phyloP scores from a whole-genome alignment of 2,888 invertebrate species.

The Noctuana brunneofusca region DNA sequence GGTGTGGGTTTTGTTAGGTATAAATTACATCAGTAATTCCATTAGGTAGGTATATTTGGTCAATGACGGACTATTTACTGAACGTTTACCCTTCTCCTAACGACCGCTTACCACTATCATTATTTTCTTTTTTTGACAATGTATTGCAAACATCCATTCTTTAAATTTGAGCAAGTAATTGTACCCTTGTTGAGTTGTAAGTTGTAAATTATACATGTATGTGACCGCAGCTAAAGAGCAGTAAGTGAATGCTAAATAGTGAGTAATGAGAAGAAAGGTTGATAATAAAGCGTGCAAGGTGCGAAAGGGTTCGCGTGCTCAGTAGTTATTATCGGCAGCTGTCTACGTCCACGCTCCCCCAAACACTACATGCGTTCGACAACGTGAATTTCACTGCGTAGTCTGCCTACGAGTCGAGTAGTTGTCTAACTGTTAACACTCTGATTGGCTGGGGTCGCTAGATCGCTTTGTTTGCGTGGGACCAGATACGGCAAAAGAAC shows the following conservation, averaged over 20 bases:
- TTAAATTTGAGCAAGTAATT: slow-evolving; percentile 13
- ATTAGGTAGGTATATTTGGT: too few species aligned
- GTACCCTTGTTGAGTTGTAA: slow-evolving; percentile 25
- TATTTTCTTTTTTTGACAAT: neutral
- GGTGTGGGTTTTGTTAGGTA: too few species aligned
- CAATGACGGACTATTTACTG: too few species aligned
- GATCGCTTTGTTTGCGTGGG: neutral
- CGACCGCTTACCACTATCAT: neutral
- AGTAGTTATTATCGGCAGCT: slow-evolving; percentile 77
- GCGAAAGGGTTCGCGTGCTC: slow-evolving; percentile 76
- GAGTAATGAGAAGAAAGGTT: slow-evolving; percentile 31
- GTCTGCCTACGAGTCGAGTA: slow-evolving; percentile 41
- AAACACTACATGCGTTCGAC: slow-evolving; percentile 66
- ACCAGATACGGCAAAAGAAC: neutral
- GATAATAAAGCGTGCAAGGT: slow-evolving; percentile 60
- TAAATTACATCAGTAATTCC: too few species aligned
- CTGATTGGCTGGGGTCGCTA: slow-evolving; percentile 35
- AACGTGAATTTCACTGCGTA: slow-evolving; percentile 61
- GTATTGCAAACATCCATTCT: neutral
- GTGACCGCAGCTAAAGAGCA: slow-evolving; percentile 22
- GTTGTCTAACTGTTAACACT: slow-evolving; percentile 61
- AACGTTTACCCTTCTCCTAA: neutral
- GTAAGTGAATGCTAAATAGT: slow-evolving; percentile 29
- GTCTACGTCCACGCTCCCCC: slow-evolving; percentile 65
- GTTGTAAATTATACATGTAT: slow-evolving; percentile 23